phyloP scores from a whole-genome alignment of 2,888 invertebrate species.

The Zele albiditarsus region DNA sequence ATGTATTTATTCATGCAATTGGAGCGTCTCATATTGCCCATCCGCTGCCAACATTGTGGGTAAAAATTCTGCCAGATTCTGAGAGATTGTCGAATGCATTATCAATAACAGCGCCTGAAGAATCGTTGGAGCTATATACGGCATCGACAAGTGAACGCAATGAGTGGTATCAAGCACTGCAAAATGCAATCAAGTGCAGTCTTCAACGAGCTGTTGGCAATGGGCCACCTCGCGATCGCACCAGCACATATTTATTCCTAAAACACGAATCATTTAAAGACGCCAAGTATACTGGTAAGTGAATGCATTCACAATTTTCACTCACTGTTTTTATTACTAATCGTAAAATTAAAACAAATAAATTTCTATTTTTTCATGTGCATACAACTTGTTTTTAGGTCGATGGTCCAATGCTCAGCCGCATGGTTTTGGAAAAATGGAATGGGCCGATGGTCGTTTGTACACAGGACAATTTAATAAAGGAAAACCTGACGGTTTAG shows the following conservation, averaged over 20 bases:
- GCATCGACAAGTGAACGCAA: slow-evolving; percentile 81
- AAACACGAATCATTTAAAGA: slow-evolving; percentile 83
- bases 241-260: slow-evolving; percentile 82
- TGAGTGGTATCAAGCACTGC: slow-evolving; percentile 86
- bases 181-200: slow-evolving; percentile 81
- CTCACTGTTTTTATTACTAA: too few species aligned
- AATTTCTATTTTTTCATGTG: slow-evolving; percentile 23
- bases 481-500: slow-evolving; percentile 83
- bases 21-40: slow-evolving; percentile 80
- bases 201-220: slow-evolving; percentile 78
- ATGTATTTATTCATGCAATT: slow-evolving; percentile 84
- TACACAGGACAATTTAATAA: slow-evolving; percentile 88
- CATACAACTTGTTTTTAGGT: slow-evolving; percentile 66
- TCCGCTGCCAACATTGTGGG: slow-evolving; percentile 85
- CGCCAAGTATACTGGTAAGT: slow-evolving; percentile 82
- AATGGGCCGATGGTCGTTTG: slow-evolving; percentile 86
- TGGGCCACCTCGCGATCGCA: slow-evolving; percentile 82
- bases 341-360: neutral
- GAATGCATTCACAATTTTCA: neutral
- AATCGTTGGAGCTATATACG: slow-evolving; percentile 80
- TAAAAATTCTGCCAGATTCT: slow-evolving; percentile 82
- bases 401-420: slow-evolving; percentile 88
- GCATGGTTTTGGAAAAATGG: slow-evolving; percentile 87
- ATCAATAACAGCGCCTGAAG: slow-evolving; percentile 86
- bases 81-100: slow-evolving; percentile 79